Percentiles rank a stretch among this genome's conserved stretches.
phyloP scores from a whole-genome alignment of 2,888 invertebrate species.

The Synergus gifuensis region DNA sequence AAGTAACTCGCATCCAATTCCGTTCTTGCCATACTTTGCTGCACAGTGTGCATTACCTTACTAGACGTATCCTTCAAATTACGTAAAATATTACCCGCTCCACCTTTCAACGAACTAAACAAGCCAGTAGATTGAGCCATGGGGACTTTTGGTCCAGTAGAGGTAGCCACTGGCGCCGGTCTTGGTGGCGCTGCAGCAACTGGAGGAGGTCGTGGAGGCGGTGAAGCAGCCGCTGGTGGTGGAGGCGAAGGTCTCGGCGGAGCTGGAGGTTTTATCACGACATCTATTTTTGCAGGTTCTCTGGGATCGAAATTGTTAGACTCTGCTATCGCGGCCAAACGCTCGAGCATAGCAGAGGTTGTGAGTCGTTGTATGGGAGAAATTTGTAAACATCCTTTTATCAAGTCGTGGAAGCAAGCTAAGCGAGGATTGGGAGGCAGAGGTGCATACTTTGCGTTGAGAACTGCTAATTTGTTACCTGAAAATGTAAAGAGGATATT shows the following conservation, averaged over 20 bases:
- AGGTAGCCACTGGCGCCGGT: constrained; percentile 55
- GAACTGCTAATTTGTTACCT: constrained; percentile 92
- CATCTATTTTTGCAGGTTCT: constrained; percentile 85
- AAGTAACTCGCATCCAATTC: constrained; percentile 96
- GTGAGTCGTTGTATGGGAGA: constrained; percentile 91
- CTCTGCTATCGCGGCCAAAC: constrained; percentile 93
- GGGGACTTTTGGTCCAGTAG: constrained; percentile 53
- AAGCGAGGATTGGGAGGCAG: constrained; percentile 90
- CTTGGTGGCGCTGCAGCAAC: constrained; percentile 47
- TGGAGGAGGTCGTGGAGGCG: constrained; percentile 65
- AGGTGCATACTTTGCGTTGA: constrained; percentile 96
- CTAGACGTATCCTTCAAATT: constrained; percentile 97
- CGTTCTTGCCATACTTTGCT: constrained; percentile 91
- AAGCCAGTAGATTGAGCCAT: constrained; percentile 80
- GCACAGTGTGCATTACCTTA: constrained; percentile 98
- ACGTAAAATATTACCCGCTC: constrained; percentile 92
- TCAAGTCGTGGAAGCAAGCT: constrained; percentile 89
- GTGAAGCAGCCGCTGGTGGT: constrained; percentile 65
- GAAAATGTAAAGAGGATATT: constrained; percentile 62
- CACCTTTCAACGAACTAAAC: constrained; percentile 93
- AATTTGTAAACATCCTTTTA: constrained; percentile 88
- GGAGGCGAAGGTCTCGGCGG: constrained; percentile 70
- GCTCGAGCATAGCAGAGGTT: constrained; percentile 89
- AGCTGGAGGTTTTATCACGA: constrained; percentile 63
- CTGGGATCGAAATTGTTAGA: constrained; percentile 90